phyloP scores from a whole-genome alignment of 2,797 vertebrate species.

The Danio tinwini region DNA sequence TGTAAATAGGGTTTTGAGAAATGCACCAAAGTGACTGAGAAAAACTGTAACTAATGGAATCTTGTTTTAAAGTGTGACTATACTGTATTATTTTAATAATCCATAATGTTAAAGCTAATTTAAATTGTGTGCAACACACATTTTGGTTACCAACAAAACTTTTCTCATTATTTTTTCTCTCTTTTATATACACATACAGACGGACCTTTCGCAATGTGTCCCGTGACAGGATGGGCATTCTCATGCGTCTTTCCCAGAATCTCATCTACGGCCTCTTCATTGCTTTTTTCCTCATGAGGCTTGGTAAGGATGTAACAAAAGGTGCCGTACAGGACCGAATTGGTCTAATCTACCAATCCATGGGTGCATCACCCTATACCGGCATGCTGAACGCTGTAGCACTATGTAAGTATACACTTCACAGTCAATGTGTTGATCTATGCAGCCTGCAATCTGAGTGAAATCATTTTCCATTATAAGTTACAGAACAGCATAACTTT shows the following conservation, averaged over 20 bases:
- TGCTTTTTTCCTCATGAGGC: slow-evolving; percentile 86
- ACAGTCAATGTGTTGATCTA: too few species aligned
- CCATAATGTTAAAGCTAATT: too few species aligned
- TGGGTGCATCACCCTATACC: slow-evolving; percentile 88
- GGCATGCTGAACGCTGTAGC: slow-evolving; percentile 94
- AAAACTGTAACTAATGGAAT: too few species aligned
- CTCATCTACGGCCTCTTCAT: slow-evolving; percentile 89
- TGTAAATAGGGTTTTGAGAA: too few species aligned
- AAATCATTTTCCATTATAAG: too few species aligned
- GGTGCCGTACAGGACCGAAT: slow-evolving; percentile 93
- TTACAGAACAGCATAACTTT: too few species aligned
- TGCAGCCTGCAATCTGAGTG: too few species aligned
- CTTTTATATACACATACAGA: slow-evolving; percentile 68
- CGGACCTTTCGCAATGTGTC: slow-evolving; percentile 85
- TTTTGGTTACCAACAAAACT: not conserved
- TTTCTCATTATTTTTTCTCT: not conserved
- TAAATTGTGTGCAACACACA: not conserved
- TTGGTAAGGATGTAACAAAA: slow-evolving; percentile 79
- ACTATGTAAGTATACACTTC: slow-evolving; percentile 85
- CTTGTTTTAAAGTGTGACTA: too few species aligned
- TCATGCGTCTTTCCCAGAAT: slow-evolving; percentile 94
- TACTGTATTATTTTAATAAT: too few species aligned
- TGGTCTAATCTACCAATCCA: slow-evolving; percentile 90
- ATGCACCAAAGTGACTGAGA: too few species aligned
- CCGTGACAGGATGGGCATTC: slow-evolving; percentile 87